Evolutionary conservation across 2,888 invertebrate genomes (phyloP).

Genomic region (Mamestra brassicae): DNA sequence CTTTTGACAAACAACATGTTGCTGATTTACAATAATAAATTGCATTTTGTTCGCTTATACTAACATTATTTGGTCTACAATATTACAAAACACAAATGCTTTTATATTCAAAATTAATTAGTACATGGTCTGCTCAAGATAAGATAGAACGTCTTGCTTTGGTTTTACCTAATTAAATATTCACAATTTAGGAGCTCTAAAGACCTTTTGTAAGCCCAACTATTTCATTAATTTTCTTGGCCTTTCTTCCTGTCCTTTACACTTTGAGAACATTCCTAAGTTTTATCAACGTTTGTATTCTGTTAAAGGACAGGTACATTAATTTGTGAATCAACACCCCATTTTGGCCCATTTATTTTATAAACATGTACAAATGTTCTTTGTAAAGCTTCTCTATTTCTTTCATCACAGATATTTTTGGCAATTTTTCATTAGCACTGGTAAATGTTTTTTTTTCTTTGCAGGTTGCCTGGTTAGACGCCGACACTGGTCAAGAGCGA

Average conservation of each 20-base stretch:
- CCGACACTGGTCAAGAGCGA: constrained; percentile 93
- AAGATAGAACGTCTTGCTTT: too few relatives aligned
- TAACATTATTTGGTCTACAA: neutral
- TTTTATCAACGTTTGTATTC: neutral
- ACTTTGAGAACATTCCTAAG: neutral
- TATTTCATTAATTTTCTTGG: neutral
- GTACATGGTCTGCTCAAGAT: neutral
- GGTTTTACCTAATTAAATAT: neutral
- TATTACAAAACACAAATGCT: neutral
- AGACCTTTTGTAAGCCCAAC: neutral
- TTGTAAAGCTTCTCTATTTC: too few relatives aligned
- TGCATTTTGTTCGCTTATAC: neutral
- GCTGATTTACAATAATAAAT: neutral
- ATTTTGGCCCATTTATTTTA: too few relatives aligned
- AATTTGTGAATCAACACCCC: too few relatives aligned
- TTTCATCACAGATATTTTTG: too few relatives aligned
- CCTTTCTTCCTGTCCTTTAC: neutral
- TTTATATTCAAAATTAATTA: constrained; percentile 6
- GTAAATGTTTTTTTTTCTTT: constrained; percentile 38
- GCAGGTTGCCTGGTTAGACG: constrained; percentile 92
- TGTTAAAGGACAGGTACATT: neutral
- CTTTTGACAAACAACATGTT: neutral
- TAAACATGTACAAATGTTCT: too few relatives aligned
- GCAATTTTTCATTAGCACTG: too few relatives aligned
- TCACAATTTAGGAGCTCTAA: neutral